A percentile compares a stretch with the other conserved stretches of the same genome.
phyloP scores from a whole-genome alignment of 1,140 invertebrate species.

The Drosophila nannoptera region DNA sequence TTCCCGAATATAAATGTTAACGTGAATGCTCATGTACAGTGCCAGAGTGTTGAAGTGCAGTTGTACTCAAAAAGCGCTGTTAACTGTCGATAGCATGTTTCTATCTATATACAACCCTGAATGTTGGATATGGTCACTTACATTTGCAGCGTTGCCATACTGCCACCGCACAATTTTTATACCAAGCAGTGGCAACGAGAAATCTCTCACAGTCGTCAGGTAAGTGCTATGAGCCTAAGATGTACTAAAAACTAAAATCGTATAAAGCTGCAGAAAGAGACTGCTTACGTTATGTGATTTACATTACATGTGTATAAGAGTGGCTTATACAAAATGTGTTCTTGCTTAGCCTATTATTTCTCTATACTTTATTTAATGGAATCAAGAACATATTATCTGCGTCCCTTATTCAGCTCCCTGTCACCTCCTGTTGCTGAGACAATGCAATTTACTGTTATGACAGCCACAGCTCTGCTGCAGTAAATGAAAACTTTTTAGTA shows the following conservation, averaged over 20 bases:
- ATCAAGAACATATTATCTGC: no score
- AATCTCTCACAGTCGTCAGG: neutral
- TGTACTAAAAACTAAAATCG: conserved; percentile 30
- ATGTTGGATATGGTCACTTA: conserved; percentile 7
- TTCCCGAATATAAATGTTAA: conserved; percentile 24
- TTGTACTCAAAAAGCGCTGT: conserved; percentile 4
- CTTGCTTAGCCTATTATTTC: no score
- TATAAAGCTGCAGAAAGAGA: no score
- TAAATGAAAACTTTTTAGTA: conserved; percentile 70
- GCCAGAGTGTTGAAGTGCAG: neutral
- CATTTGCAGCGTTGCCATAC: neutral
- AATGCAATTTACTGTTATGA: no score
- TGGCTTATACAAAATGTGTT: no score
- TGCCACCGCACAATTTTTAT: neutral
- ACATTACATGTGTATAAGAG: no score
- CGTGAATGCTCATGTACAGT: conserved; percentile 11
- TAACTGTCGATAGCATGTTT: neutral
- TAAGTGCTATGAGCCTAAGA: conserved; percentile 5
- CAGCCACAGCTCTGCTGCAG: conserved; percentile 46
- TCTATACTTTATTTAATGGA: no score
- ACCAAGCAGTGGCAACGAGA: conserved; percentile 1
- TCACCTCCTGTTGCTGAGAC: neutral
- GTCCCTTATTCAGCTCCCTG: no score
- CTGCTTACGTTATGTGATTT: conserved; percentile 14
- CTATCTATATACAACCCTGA: conserved; percentile 6